Percentiles rank a stretch among this genome's conserved stretches.
phyloP scores from a whole-genome alignment of 92 coral and sea anemone species.

The Phenganax subtilis region DNA sequence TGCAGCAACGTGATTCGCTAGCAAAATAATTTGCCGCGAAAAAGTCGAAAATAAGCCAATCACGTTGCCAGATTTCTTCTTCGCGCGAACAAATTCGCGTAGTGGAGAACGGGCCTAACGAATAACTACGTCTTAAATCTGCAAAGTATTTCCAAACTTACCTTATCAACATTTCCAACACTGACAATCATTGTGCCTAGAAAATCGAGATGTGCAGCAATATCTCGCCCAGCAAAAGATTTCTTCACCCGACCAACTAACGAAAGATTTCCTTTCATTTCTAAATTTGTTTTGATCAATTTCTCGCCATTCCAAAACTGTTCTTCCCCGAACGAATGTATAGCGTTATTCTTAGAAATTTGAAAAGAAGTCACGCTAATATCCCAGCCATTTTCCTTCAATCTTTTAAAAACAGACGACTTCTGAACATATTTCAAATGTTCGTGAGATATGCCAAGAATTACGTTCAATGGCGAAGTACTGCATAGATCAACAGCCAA shows the following conservation, averaged over 20 bases:
- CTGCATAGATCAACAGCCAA: conserved; percentile 63
- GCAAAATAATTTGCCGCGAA: no score
- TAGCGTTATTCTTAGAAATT: conserved; percentile 24
- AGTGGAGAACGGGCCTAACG: no score
- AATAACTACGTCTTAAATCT: no score
- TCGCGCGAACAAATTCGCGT: no score
- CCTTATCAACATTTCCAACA: conserved; percentile 15
- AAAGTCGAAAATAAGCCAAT: no score
- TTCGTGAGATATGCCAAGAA: background rate
- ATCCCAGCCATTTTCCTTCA: conserved; percentile 27
- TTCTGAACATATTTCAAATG: background rate
- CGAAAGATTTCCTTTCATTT: conserved; percentile 13
- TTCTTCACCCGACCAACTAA: conserved; percentile 15
- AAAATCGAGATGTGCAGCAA: conserved; percentile 5
- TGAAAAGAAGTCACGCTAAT: conserved; percentile 18
- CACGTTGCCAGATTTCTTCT: no score
- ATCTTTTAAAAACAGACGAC: conserved; percentile 13
- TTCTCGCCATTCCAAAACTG: conserved; percentile 24
- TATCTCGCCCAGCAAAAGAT: background rate
- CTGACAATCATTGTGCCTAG: conserved; percentile 32
- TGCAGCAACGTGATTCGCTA: no score
- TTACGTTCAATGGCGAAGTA: conserved; percentile 26
- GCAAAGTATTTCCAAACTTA: background rate
- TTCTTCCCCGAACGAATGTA: background rate
- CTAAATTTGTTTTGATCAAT: background rate